Evolutionary conservation across 2,888 invertebrate species (phyloP).

Genomic region (Cerastis rubricosa): DNA sequence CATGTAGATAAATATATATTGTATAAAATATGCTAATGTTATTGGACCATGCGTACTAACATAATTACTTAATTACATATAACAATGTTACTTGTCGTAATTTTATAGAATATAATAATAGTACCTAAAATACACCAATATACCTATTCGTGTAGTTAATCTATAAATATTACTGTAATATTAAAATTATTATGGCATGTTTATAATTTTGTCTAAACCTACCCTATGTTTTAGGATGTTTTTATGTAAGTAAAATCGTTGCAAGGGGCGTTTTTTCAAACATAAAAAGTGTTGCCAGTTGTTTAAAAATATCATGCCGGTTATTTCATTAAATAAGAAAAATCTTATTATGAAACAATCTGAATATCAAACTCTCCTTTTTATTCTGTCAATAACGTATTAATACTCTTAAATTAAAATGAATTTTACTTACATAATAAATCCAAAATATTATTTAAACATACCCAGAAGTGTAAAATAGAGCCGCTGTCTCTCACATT

Average conservation of each 20-base stretch:
- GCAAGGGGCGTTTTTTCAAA: not conserved
- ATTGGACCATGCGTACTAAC: slow-evolving; percentile 73
- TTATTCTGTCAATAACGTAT: not conserved
- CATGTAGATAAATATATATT: slow-evolving; percentile 59
- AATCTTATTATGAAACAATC: not conserved
- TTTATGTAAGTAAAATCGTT: slow-evolving; percentile 29
- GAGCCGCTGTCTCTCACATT: slow-evolving; percentile 11
- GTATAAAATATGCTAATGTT: slow-evolving; percentile 65
- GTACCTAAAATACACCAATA: slow-evolving; percentile 63
- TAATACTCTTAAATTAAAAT: not conserved
- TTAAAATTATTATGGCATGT: slow-evolving; percentile 39
- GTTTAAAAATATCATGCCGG: not conserved
- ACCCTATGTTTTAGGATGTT: slow-evolving; percentile 9
- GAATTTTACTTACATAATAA: slow-evolving; percentile 32
- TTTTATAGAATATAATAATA: slow-evolving; percentile 49
- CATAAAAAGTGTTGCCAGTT: not conserved
- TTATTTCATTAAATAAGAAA: slow-evolving; percentile 18
- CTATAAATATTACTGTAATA: slow-evolving; percentile 23
- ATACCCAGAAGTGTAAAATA: slow-evolving; percentile 16
- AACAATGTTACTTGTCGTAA: slow-evolving; percentile 55
- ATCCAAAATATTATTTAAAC: slow-evolving; percentile 23
- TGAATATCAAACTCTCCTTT: not conserved
- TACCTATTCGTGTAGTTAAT: slow-evolving; percentile 52
- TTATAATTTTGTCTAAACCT: slow-evolving; percentile 34
- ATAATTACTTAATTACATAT: slow-evolving; percentile 55